Evolutionary conservation across 1,140 invertebrate genomes (phyloP).

Genomic region (Zaprionus africanus): DNA sequence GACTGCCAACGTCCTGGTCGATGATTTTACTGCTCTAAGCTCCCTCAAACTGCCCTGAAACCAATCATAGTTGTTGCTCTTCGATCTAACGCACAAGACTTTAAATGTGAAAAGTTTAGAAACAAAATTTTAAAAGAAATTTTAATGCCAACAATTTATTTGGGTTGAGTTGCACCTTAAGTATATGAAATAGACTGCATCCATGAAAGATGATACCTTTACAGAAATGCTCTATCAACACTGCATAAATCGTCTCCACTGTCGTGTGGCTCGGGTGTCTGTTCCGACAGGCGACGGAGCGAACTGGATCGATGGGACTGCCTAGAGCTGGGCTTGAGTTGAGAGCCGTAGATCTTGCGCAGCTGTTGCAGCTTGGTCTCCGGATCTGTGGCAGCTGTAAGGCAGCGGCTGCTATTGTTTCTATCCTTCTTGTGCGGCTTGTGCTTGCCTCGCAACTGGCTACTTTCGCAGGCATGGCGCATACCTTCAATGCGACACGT

Average conservation of each 20-base stretch:
- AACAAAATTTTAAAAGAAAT: neutral
- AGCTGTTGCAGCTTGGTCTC: constrained; percentile 63
- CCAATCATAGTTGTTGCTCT: neutral
- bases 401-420: constrained; percentile 44
- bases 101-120: neutral
- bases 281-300: constrained; percentile 31
- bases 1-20: constrained; percentile 6
- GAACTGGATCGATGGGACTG: constrained; percentile 63
- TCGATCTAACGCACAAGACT: neutral
- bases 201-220: constrained; percentile 11
- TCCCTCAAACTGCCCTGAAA: constrained; percentile 19
- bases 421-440: constrained; percentile 52
- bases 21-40: constrained; percentile 47
- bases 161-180: neutral
- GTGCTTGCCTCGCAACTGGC: constrained; percentile 38
- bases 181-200: neutral
- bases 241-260: constrained; percentile 81
- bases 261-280: constrained; percentile 60
- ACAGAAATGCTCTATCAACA: constrained; percentile 77
- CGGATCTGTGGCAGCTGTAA: constrained; percentile 28
- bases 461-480: constrained; percentile 65
- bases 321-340: constrained; percentile 59
- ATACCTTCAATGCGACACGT: constrained; percentile 67
- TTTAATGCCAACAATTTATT: neutral
- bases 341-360: constrained; percentile 73